A percentile compares a stretch with the other conserved stretches of the same genome.
These are phyloP conservation scores for Lysiphlebus fabarum DNA, from an alignment of 1,140 invertebrate species.

Conservation along the genomic window DNA sequence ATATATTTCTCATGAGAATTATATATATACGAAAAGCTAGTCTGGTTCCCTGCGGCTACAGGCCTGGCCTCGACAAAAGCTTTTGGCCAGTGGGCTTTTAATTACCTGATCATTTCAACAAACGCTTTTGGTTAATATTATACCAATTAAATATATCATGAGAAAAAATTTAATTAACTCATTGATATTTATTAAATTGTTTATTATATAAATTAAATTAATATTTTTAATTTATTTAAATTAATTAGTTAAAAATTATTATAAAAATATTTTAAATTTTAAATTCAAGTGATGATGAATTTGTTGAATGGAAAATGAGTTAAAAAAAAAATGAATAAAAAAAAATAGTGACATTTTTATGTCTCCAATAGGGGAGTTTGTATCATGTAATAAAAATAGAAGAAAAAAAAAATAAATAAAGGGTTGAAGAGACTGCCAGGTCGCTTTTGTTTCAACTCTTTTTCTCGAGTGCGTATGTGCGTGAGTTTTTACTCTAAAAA, in stretches of 20 bases:
- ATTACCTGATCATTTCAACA: conserved; percentile 14
- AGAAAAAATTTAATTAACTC: conserved; percentile 1
- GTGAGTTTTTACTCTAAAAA: conserved; percentile 30
- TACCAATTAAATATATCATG: too few relatives aligned
- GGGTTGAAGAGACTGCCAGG: conserved; percentile 26
- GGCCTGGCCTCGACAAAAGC: conserved; percentile 11
- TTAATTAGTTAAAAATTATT: too few relatives aligned
- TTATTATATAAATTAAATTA: too few relatives aligned
- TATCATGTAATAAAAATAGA: conserved; percentile 14
- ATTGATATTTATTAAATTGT: too few relatives aligned
- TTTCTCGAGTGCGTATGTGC: conserved; percentile 33
- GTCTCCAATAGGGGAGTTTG: conserved; percentile 5
- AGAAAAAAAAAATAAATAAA: conserved; percentile 3
- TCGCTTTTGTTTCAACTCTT: conserved; percentile 40
- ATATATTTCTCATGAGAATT: conserved; percentile 12
- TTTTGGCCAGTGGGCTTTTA: conserved; percentile 8
- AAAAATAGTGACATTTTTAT: not conserved
- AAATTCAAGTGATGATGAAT: not conserved
- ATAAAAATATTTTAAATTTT: too few relatives aligned
- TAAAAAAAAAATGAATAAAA: conserved; percentile 6
- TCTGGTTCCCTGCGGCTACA: conserved; percentile 5
- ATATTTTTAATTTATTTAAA: too few relatives aligned
- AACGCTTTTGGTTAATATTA: not conserved
- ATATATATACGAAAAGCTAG: conserved; percentile 6
- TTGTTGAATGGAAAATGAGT: not conserved